A percentile compares a stretch with the other conserved stretches of the same genome.
These are phyloP conservation scores for Neodiprion pinetum DNA, from an alignment of 1,140 invertebrate genomes.

Conservation along the genomic window DNA sequence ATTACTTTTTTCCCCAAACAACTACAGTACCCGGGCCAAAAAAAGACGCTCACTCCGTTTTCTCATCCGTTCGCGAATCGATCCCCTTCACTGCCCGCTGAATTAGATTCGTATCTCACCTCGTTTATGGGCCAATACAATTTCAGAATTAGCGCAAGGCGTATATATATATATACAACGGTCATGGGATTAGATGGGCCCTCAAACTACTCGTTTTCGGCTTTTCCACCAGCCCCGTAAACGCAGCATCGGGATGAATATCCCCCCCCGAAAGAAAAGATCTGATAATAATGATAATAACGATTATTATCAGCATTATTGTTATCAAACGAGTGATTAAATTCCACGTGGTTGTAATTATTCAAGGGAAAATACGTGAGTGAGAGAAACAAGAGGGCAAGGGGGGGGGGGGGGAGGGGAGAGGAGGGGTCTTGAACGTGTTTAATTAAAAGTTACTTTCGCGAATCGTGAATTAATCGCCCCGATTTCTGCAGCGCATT, in stretches of 20 bases:
- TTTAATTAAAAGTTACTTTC: conserved; percentile 5
- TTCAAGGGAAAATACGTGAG: neutral
- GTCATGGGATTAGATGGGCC: too few species aligned
- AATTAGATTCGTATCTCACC: neutral
- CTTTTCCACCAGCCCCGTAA: too few species aligned
- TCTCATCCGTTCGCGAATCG: neutral
- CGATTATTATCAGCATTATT: neutral
- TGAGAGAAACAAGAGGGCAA: neutral
- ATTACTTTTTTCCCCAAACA: too few species aligned
- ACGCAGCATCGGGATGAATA: too few species aligned
- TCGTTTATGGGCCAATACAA: neutral
- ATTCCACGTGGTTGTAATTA: neutral
- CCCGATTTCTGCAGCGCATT: neutral
- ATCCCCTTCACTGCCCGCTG: neutral
- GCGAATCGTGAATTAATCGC: neutral
- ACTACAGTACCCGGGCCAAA: too few species aligned
- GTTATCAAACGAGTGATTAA: neutral
- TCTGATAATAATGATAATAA: neutral
- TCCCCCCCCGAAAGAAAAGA: too few species aligned
- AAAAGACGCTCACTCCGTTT: neutral
- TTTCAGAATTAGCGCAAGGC: neutral
- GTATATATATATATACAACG: too few species aligned
- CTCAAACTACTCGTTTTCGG: too few species aligned
- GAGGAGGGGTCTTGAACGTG: neutral
- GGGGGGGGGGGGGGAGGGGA: neutral